Percentiles rank a stretch among this genome's conserved stretches.
Conservation (phyloP, 35 echinoderm and acorn worm genomes). For the Heliocidaris erythrogramma region DNA sequence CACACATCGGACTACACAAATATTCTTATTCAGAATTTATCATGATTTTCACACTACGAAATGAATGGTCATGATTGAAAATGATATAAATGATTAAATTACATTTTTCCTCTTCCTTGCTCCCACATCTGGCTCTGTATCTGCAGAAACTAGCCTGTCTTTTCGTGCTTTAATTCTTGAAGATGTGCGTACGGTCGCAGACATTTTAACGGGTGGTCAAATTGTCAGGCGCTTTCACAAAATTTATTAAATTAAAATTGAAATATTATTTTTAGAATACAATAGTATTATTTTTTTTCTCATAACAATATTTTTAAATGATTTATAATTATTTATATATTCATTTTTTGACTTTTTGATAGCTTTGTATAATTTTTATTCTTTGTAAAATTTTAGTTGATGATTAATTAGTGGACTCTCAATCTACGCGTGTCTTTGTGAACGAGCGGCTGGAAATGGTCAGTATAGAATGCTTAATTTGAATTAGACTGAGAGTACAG, state of each 20-base stretch:
- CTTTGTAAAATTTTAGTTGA: not conserved
- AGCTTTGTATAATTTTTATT: not conserved
- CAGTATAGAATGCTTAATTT: not conserved
- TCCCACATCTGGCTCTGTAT: not conserved
- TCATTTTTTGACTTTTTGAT: not conserved
- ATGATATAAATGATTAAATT: not conserved
- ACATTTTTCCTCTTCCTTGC: conserved; percentile 28
- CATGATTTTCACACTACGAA: not conserved
- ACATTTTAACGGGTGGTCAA: conserved; percentile 40
- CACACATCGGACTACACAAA: not conserved
- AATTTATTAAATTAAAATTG: not conserved
- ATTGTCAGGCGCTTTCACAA: not conserved
- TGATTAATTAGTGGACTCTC: not conserved
- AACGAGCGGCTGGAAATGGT: not conserved
- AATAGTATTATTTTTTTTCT: not conserved
- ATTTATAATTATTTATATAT: not conserved
- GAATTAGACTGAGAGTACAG: not conserved
- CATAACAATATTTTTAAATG: not conserved
- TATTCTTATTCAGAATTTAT: not conserved
- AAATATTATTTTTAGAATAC: not conserved
- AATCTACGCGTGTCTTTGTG: not conserved
- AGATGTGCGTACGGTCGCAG: not conserved
- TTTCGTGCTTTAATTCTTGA: conserved; percentile 23
- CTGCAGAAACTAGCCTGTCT: not conserved
- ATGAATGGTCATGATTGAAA: not conserved